phyloP scores from a whole-genome alignment of 1,140 invertebrate genomes.

The Metopolophium dirhodum region DNA sequence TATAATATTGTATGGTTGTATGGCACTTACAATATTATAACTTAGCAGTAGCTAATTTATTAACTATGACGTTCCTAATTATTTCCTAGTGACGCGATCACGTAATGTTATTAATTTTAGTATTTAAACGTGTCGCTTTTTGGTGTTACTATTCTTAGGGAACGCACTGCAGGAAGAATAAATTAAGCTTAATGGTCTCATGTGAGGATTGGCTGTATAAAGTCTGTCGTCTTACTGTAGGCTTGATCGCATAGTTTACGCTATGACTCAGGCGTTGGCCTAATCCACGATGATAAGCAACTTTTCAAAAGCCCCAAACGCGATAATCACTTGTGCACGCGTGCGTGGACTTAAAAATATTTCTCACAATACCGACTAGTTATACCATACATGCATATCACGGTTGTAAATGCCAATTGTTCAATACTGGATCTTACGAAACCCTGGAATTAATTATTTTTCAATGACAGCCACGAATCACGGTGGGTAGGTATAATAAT shows the following conservation, averaged over 20 bases:
- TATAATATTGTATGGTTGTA: too few relatives aligned
- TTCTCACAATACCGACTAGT: background rate
- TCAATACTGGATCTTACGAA: background rate
- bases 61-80: background rate
- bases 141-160: background rate
- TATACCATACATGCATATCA: background rate
- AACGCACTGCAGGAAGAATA: background rate
- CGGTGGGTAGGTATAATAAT: background rate
- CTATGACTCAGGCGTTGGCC: background rate
- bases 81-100: background rate
- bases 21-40: too few relatives aligned
- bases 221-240: background rate
- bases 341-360: background rate
- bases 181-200: background rate
- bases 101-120: background rate
- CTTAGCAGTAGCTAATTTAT: background rate
- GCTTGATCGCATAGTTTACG: background rate
- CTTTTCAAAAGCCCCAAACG: background rate
- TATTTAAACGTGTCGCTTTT: background rate
- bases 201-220: background rate
- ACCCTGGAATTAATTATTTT: background rate
- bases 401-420: background rate
- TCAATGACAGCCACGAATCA: background rate
- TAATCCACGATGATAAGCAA: slow-evolving; percentile 26
- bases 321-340: background rate